Conservation (phyloP, 2,797 vertebrate species). For the Lutjanus campechanus region DNA sequence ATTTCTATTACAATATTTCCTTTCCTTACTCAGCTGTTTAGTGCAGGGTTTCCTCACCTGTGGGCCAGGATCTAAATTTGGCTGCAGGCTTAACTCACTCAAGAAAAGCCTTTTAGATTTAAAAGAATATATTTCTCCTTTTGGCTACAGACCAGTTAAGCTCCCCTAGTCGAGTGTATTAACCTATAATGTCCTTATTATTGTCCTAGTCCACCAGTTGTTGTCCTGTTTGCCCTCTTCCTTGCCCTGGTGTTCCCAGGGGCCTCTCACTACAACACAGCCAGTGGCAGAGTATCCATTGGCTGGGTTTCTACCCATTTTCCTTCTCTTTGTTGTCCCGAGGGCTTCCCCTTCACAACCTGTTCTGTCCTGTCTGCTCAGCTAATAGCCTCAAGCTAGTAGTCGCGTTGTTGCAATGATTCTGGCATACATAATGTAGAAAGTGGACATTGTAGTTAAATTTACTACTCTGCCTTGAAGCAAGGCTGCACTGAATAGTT, state of each 20-base stretch:
- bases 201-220: conserved; percentile 47
- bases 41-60: conserved; percentile 28
- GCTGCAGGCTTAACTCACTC: conserved; percentile 39
- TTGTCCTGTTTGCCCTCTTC: conserved; percentile 58
- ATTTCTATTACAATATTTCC: conserved; percentile 14
- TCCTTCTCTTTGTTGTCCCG: conserved; percentile 44
- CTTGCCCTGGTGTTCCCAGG: conserved; percentile 47
- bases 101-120: conserved; percentile 38
- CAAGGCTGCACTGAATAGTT: too few relatives aligned
- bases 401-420: conserved; percentile 37
- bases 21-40: conserved; percentile 20
- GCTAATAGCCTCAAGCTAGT: conserved; percentile 66
- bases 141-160: conserved; percentile 27
- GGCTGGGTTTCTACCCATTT: conserved; percentile 46
- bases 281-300: conserved; percentile 54
- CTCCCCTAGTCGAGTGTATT: conserved; percentile 49
- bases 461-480: conserved; percentile 1
- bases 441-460: conserved; percentile 37
- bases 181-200: conserved; percentile 56
- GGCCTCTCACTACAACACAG: conserved; percentile 48
- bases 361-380: conserved; percentile 57
- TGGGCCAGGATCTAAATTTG: conserved; percentile 32
- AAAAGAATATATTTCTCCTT: conserved; percentile 39
- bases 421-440: conserved; percentile 51
- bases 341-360: conserved; percentile 54